Base-by-base conservation (phyloP, 2,113 vertebrate species). In the Terrapene triunguis region DNA sequence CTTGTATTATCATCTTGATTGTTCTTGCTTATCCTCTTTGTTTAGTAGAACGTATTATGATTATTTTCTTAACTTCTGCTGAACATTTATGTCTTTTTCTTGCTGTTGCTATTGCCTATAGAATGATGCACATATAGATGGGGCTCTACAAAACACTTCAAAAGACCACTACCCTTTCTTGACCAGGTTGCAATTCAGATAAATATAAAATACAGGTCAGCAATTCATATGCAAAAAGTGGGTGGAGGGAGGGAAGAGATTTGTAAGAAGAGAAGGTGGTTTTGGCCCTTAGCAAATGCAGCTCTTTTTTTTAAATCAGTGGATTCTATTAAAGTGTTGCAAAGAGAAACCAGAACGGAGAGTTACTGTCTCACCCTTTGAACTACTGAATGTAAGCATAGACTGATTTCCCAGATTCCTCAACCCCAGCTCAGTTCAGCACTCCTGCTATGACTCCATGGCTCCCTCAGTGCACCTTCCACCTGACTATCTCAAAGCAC, bases 381-480 rank as follows among this genome's bases (percentile, higher is more conserved):
- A 50, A 91, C 24, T 78, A 13, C 82, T 87, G 3, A 80, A 42
- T 69, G 13, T 35, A 62, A 62, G 59, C 29, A 16, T 7, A 19
- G 32, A 35, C 35, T n/a, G 8, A 69, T 69, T 69, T 65, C 16
- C 35, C 44, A 84, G 9, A 11, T n/a, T 89, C 29, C 83, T 44
- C 55, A 50, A 5, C 10, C 55, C 59, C 29, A 86, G 17, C 38
- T 74, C 55, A n/a, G 24, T 3, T 55, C 32, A n/a, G 6, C 2
- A 2, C 12, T 86, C 22, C 88, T 89, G 13, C 42, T 9, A 79
- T 1, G 0, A 0, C 87, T 89, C 83, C 3, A 0, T 29, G 48
- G 25, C 27, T 17, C 82, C 65, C 50, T 12, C 44, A 44, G n/a
- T 22, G 17, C 48, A 8, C 6, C 8, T 13, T 78, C 22, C 62